phyloP scores from a whole-genome alignment of 2,888 invertebrate species.

The Acanthacorydalis orientalis region DNA sequence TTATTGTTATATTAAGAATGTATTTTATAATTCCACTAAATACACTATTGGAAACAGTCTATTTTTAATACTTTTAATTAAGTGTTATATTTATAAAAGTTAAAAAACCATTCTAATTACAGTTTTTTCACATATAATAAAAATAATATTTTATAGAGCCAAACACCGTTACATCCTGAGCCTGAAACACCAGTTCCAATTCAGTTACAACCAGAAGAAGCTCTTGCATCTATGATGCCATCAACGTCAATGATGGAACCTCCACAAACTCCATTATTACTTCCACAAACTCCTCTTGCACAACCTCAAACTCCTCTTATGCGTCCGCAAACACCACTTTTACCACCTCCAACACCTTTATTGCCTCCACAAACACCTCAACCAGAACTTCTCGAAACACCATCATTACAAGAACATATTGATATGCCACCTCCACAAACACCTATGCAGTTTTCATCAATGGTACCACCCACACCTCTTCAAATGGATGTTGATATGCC shows the following conservation, averaged over 20 bases:
- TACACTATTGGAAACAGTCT: too few relatives aligned
- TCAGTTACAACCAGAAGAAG: conserved; percentile 18
- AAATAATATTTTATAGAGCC: conserved; percentile 14
- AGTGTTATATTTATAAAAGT: too few relatives aligned
- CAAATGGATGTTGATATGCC: conserved; percentile 35
- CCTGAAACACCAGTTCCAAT: conserved; percentile 20
- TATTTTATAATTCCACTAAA: too few relatives aligned
- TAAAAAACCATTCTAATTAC: too few relatives aligned
- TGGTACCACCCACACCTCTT: conserved; percentile 32
- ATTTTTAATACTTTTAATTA: too few relatives aligned
- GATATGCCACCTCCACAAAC: conserved; percentile 20
- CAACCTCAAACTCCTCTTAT: conserved; percentile 13
- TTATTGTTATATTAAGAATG: too few relatives aligned
- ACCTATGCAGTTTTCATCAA: conserved; percentile 21
- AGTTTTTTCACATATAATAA: neutral
- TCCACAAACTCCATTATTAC: conserved; percentile 19
- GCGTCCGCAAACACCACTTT: conserved; percentile 11
- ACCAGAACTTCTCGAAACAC: conserved; percentile 19
- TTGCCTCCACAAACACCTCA: conserved; percentile 11
- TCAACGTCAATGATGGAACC: conserved; percentile 16
- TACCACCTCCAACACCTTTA: conserved; percentile 14
- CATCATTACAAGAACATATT: conserved; percentile 28
- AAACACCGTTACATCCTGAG: conserved; percentile 22
- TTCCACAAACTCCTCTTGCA: conserved; percentile 14
- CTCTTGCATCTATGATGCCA: conserved; percentile 20